Evolutionary conservation across 2,797 vertebrate genomes (phyloP), one percentile per base, ranked within the genome.

Genomic region (Darevskia nairensis): DNA sequence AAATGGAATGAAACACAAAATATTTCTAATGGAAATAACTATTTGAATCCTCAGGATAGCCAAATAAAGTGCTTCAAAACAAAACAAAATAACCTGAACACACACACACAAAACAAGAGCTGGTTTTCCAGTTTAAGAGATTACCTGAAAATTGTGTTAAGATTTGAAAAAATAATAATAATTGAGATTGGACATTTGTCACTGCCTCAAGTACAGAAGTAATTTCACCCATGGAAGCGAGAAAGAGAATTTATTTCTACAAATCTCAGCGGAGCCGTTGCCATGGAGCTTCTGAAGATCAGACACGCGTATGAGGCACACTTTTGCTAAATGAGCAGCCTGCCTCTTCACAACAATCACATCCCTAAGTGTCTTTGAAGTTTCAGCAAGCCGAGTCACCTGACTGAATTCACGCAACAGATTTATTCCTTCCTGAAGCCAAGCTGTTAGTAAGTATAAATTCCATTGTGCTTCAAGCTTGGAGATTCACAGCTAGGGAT

Each of bases 251-350:
- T 41, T 61, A 39, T 61, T 72, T 50, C 77, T 74, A 25, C 27
- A 74, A 72, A 72, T 72, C 78, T 80, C 68, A 19, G 68, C 13
- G 50, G 78, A 86, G 32, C 68, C 1, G 86, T 87, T 87, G 71
- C 86, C 79, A 87, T 87, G 79, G 79, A 32, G 71, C 29, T 81
- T 39, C 55, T 64, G 79, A 75, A 82, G 86, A 81, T 87, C 79
- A 82, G 55, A 64, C 3, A 41, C 69, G 59, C 32, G 39, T 6
- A 46, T 27, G 78, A 75, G 71, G 55, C 19, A 21, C 39, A 44
- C 39, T 32, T 46, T 74, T 64, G 69, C 76, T 25, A 82, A 82
- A 74, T n/a, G 35, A 64, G 69, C 50, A 87, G 35, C 19, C 86
- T 75, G 29, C 50, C 77, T 59, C 29, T 32, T 75, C 39, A 44